Percentiles rank a stretch among this genome's conserved stretches.
Evolutionary conservation across 2,888 invertebrate genomes (phyloP).

Genomic region (Steinernema carpocapsae): DNA sequence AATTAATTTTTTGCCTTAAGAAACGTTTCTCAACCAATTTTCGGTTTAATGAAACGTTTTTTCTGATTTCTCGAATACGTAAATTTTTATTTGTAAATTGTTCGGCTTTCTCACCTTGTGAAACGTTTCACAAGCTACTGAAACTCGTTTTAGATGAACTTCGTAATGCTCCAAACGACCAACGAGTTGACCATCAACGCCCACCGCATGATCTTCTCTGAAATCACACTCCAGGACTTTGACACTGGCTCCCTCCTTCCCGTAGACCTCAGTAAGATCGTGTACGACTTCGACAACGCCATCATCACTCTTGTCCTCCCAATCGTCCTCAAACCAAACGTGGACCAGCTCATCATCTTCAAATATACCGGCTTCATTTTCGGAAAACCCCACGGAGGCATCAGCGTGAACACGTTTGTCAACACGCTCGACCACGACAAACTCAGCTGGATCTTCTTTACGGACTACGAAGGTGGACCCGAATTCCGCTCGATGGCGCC

Average conservation of each 20-base stretch:
- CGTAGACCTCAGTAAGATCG: not conserved
- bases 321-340: not conserved
- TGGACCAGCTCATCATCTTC: slow-evolving; percentile 20
- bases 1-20: no score
- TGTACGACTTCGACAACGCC: slow-evolving; percentile 39
- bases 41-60: no score
- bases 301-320: slow-evolving; percentile 24
- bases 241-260: not conserved
- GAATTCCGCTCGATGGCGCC: slow-evolving; percentile 47
- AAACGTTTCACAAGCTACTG: no score
- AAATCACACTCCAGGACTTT: not conserved
- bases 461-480: slow-evolving; percentile 49
- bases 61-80: no score
- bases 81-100: no score
- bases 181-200: slow-evolving; percentile 33
- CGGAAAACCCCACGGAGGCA: slow-evolving; percentile 43
- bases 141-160: slow-evolving; percentile 39
- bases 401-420: slow-evolving; percentile 41
- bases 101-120: no score
- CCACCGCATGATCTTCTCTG: slow-evolving; percentile 39
- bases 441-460: slow-evolving; percentile 47
- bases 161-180: not conserved
- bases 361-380: slow-evolving; percentile 45
- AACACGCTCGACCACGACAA: slow-evolving; percentile 38
- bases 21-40: no score